Evolutionary conservation across 2,888 invertebrate species (phyloP).

Genomic region (Diaprepes abbreviatus): DNA sequence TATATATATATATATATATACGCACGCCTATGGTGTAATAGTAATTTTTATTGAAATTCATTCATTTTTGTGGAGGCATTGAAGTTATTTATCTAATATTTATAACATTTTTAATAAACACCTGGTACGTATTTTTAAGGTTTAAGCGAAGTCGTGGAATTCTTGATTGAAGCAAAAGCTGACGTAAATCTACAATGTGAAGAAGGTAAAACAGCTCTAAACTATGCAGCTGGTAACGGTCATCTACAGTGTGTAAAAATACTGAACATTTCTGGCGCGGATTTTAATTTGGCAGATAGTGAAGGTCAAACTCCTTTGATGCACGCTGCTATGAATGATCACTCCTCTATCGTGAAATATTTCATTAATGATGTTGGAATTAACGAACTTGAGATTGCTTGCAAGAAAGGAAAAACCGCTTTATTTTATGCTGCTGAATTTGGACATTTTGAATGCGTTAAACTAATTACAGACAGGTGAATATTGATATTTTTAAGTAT

Average conservation of each 20-base stretch:
- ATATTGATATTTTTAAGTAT: too few relatives aligned
- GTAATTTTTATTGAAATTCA: too few relatives aligned
- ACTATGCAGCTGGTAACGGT: not conserved
- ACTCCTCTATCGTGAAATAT: not conserved
- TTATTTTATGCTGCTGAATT: slow-evolving; percentile 1
- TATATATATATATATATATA: too few relatives aligned
- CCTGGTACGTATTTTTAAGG: too few relatives aligned
- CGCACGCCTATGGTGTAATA: too few relatives aligned
- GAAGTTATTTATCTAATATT: too few relatives aligned
- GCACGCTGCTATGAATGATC: not conserved
- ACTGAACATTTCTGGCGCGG: not conserved
- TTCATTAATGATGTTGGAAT: not conserved
- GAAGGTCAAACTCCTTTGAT: not conserved
- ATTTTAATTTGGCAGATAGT: not conserved
- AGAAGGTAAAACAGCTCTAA: not conserved
- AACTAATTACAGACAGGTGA: not conserved
- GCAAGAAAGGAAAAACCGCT: slow-evolving; percentile 5
- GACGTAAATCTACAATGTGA: not conserved
- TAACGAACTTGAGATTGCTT: not conserved
- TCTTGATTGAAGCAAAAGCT: not conserved
- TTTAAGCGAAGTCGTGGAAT: not conserved
- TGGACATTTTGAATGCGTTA: not conserved
- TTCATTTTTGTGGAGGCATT: too few relatives aligned
- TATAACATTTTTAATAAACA: too few relatives aligned
- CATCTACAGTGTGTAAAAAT: not conserved